These are phyloP conservation scores for Mixornis gularis DNA, from an alignment of 2,113 vertebrate species.

Conservation along the genomic window DNA sequence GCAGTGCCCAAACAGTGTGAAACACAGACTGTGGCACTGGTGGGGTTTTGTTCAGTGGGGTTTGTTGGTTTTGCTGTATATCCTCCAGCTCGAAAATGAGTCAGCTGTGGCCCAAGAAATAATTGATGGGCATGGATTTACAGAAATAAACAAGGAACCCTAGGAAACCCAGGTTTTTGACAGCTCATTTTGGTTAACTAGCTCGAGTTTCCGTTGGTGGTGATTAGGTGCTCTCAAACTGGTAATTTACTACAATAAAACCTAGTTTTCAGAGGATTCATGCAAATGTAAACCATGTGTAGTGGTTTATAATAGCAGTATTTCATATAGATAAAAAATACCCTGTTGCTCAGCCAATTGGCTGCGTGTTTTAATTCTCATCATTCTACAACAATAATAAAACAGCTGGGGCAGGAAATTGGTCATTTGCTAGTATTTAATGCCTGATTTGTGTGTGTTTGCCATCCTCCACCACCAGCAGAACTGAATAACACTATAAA, in stretches of 20 bases:
- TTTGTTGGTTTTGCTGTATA: background rate
- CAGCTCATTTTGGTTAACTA: constrained; percentile 63
- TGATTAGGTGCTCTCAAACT: constrained; percentile 68
- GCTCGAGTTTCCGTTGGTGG: constrained; percentile 53
- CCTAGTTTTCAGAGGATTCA: constrained; percentile 59
- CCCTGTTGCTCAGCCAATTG: constrained; percentile 50
- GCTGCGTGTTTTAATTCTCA: constrained; percentile 28
- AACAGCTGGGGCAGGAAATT: constrained; percentile 67
- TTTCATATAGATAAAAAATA: constrained; percentile 64
- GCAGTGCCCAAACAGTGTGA: background rate
- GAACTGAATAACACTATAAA: constrained; percentile 30
- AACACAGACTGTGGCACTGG: background rate
- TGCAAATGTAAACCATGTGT: constrained; percentile 55
- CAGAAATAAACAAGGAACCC: constrained; percentile 51
- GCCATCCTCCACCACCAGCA: constrained; percentile 18
- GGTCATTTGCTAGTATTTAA: constrained; percentile 62
- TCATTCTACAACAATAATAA: constrained; percentile 57
- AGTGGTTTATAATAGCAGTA: constrained; percentile 63
- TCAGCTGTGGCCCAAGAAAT: constrained; percentile 24
- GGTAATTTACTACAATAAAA: constrained; percentile 63
- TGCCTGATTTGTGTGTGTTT: constrained; percentile 48
- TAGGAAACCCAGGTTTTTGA: constrained; percentile 34
- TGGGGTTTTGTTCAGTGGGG: background rate
- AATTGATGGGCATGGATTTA: constrained; percentile 24
- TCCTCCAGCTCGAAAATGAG: background rate